Base-by-base conservation (phyloP, 2,888 invertebrate species). In the Cryptophagus acutangulus region DNA sequence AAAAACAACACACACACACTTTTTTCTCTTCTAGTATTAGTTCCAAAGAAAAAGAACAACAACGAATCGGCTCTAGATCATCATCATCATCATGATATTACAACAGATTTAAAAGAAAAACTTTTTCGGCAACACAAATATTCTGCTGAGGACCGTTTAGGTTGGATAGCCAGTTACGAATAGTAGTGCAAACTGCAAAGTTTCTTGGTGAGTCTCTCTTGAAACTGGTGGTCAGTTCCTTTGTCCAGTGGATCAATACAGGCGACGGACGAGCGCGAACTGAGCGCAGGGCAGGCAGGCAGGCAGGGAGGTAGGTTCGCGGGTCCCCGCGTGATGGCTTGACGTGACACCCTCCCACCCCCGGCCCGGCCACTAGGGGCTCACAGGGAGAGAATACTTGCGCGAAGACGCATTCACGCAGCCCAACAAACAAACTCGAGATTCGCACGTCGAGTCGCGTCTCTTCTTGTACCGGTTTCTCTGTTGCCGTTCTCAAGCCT, bases 311-410 rank as follows among this genome's bases (percentile, higher is more conserved):
- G 55, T 49, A 46, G 51, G 61, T 59, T 65, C 65, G 65, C 64
- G 64, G 60, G 59, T 59, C 65, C 63, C 65, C 65, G 65, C 64
- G 66, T 69, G 70, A 72, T 65, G 71, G 71, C 72, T 70, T 73
- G 74, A 76, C 76, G 75, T 75, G 76, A 75, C 76, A 67, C 76
- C 71, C 75, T 74, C 74, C 74, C 70, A 65, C 65, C 63, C 68
- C 73, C 69, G 70, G 46, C 26, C 31, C 33, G 36, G 40, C 41
- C 41, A 41, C 71, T 33, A 26, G 37, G 36, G 40, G 38, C 46
- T 37, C 38, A 26, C n/a, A 13, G 26, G 26, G 28, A 14, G 37
- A 12, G 20, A 20, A 43, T 35, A 40, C 40, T 59, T 62, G 62
- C 62, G 62, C 61, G 61, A 65, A 66, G 65, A 61, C 68, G 61